Percentiles rank a stretch among this genome's conserved stretches.
These are phyloP conservation scores for Agrilus planipennis DNA, from an alignment of 1,140 invertebrate genomes.

Conservation along the genomic window DNA sequence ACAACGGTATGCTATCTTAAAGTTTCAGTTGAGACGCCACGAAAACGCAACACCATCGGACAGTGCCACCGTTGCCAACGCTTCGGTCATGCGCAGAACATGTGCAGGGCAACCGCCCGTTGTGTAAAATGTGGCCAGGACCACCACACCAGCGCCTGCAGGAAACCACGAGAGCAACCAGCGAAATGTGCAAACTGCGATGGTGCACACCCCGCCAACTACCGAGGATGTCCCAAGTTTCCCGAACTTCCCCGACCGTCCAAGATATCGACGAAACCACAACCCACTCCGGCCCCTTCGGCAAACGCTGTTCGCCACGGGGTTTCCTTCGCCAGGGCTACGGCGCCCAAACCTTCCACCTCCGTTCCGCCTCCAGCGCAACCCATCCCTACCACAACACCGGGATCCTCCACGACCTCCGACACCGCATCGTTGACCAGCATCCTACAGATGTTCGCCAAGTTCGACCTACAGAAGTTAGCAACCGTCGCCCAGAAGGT, in stretches of 20 bases:
- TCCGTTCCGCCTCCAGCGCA: neutral
- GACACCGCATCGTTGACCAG: neutral
- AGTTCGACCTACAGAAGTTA: neutral
- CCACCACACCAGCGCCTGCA: slow-evolving; percentile 31
- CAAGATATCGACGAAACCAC: too few relatives aligned
- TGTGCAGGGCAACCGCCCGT: slow-evolving; percentile 21
- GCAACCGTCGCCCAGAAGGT: neutral
- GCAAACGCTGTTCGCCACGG: neutral
- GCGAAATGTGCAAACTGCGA: slow-evolving; percentile 28
- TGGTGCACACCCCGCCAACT: slow-evolving; percentile 19
- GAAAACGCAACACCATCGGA: slow-evolving; percentile 19
- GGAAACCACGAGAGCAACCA: slow-evolving; percentile 19
- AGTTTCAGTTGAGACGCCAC: slow-evolving; percentile 25
- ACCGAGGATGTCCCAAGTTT: neutral
- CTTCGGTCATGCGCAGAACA: slow-evolving; percentile 30
- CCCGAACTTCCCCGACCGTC: too few relatives aligned
- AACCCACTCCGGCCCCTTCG: neutral
- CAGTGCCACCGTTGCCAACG: slow-evolving; percentile 31
- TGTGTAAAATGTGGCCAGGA: slow-evolving; percentile 32
- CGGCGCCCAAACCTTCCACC: neutral
- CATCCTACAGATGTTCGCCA: too few relatives aligned
- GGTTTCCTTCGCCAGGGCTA: neutral
- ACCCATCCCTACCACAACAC: neutral
- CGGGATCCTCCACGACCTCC: neutral
- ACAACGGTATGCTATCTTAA: too few relatives aligned